These are phyloP conservation scores for Chanos chanos DNA, from an alignment of 2,797 vertebrate species.

Conservation along the genomic window DNA sequence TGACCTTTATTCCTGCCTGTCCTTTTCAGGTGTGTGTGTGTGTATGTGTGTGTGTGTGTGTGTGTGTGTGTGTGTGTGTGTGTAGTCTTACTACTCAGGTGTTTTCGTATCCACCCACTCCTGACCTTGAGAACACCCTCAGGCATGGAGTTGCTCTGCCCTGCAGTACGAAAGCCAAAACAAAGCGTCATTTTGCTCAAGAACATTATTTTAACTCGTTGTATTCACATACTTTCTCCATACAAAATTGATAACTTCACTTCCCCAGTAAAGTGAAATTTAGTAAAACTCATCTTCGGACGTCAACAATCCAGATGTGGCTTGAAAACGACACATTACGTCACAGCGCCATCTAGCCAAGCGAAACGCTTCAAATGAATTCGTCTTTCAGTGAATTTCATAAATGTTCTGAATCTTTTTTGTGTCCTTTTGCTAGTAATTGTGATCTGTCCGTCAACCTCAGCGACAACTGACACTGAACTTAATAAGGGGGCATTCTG, in stretches of 20 bases:
- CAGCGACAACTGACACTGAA: no score
- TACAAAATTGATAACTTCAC: no score
- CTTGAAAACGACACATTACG: slow-evolving; percentile 13
- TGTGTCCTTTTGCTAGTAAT: neutral
- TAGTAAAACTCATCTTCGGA: neutral
- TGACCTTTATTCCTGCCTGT: neutral
- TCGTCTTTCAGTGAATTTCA: neutral
- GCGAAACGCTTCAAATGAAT: neutral
- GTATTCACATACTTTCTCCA: no score
- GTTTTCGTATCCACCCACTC: slow-evolving; percentile 16
- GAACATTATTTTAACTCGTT: no score
- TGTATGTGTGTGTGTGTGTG: neutral
- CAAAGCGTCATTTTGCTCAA: no score
- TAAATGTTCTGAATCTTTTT: no score
- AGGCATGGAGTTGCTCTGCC: neutral
- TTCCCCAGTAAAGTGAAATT: no score
- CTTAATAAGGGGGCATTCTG: no score
- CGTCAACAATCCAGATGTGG: neutral
- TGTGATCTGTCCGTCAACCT: neutral
- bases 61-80: neutral
- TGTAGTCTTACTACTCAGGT: neutral
- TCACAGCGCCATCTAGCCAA: slow-evolving; percentile 34
- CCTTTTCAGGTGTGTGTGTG: neutral
- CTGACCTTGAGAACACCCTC: slow-evolving; percentile 40
- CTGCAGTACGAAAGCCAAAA: neutral